Evolutionary conservation across 2,888 invertebrate species (phyloP).

Genomic region (Aphidoletes aphidimyza): DNA sequence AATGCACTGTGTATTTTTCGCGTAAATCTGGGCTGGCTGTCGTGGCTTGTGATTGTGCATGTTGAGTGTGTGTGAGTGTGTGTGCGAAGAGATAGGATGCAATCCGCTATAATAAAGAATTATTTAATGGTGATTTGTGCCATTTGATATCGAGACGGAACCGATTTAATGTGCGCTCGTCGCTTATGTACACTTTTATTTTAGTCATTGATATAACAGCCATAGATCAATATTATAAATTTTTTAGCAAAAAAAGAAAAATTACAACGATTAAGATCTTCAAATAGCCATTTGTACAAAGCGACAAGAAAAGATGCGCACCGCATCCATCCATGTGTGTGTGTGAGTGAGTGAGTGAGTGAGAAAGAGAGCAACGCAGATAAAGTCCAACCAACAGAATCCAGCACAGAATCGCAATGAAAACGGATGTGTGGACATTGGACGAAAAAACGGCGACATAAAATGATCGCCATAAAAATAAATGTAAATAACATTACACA

Average conservation of each 20-base stretch:
- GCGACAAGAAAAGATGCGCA: not conserved
- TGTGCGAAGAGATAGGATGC: not conserved
- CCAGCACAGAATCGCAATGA: no score
- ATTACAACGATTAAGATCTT: slow-evolving; percentile 3
- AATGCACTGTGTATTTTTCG: no score
- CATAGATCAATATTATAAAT: slow-evolving; percentile 10
- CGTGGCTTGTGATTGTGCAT: no score
- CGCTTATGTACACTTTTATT: slow-evolving; percentile 3
- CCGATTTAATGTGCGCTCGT: not conserved
- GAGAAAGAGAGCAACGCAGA: no score
- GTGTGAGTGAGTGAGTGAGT: no score
- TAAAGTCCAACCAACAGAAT: no score
- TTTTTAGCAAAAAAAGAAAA: not conserved
- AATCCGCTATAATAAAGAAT: not conserved
- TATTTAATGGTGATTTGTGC: slow-evolving; percentile 25
- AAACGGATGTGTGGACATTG: not conserved
- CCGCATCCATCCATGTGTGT: no score
- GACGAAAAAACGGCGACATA: slow-evolving; percentile 13
- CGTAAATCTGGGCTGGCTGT: no score
- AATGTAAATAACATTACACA: slow-evolving; percentile 36
- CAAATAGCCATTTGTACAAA: not conserved
- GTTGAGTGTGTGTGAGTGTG: not conserved
- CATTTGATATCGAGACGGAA: not conserved
- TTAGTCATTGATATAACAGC: not conserved
- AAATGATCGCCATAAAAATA: slow-evolving; percentile 31